These are phyloP conservation scores for Drymonia ruficornis DNA, from an alignment of 2,888 invertebrate species.

Conservation along the genomic window DNA sequence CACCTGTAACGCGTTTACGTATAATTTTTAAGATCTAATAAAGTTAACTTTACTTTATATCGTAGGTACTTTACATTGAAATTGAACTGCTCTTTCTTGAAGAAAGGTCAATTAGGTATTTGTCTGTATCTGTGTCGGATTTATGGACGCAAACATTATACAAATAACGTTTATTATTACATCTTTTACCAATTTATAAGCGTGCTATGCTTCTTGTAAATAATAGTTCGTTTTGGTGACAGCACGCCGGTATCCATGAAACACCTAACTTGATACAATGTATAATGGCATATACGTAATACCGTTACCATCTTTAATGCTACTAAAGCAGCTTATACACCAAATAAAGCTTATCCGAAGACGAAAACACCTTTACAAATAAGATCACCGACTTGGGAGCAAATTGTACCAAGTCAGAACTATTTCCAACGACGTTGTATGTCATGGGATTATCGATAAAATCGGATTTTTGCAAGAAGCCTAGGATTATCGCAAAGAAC, in stretches of 20 bases:
- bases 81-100: neutral
- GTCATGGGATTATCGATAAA: too few species aligned
- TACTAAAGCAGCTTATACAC: neutral
- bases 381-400: neutral
- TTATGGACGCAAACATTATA: too few species aligned
- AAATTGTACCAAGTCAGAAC: neutral
- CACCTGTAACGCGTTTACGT: conserved; percentile 45
- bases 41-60: conserved; percentile 12
- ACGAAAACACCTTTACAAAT: conserved; percentile 3
- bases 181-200: too few species aligned
- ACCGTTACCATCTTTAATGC: neutral
- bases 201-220: too few species aligned
- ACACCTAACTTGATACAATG: neutral
- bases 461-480: too few species aligned
- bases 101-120: neutral
- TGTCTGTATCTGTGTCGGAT: too few species aligned
- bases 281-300: neutral
- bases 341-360: neutral
- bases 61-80: neutral
- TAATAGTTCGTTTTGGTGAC: too few species aligned
- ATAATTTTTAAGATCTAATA: conserved; percentile 52
- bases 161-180: too few species aligned
- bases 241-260: neutral
- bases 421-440: conserved; percentile 6
- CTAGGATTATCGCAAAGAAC: too few species aligned